Evolutionary conservation across 2,888 invertebrate genomes (phyloP), one percentile per base, ranked within the genome.

Genomic region (Xylocampa areola): DNA sequence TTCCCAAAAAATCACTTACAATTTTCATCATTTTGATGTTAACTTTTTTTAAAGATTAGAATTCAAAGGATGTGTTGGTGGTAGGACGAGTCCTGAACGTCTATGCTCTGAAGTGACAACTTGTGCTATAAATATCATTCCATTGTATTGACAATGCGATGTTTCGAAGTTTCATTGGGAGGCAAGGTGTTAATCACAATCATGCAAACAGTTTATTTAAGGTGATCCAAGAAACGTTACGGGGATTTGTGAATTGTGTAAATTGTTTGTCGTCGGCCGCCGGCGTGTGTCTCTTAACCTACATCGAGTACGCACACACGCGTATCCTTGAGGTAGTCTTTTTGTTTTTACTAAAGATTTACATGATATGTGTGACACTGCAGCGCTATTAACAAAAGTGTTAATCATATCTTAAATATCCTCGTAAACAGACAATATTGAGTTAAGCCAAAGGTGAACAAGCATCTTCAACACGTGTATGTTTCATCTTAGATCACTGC

Each of bases 141-240:
- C 82, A 80, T 78, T 76, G 81, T 90, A 82, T 91, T 90, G 86
- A 90, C 92, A 91, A 85, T 89, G 75, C 80, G 73, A 73, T 79
- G 77, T 91, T 90, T 88, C 89, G 87, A 89, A 85, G 89, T 91
- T 87, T 84, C 91, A 90, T 89, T 91, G 90, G 81, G 83, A 82
- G 78, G 67, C 72, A 73, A 94, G 91, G 93, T 94, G 93, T 87
- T 93, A 94, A 94, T 92, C 87, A 92, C 85, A 88, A 89, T 92
- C 84, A 87, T 88, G 87, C 85, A 90, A 90, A 91, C 90, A 89
- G 87, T 89, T 89, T 92, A 89, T 90, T 91, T 90, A 84, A 89
- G 89, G 86, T 86, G 89, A 90, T 88, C 88, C 88, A 88, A 84
- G 84, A 90, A 87, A 85, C 81, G 87, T 87, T 90, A 85, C 90